phyloP scores from a whole-genome alignment of 2,113 vertebrate species.

The Psephotus haematonotus region DNA sequence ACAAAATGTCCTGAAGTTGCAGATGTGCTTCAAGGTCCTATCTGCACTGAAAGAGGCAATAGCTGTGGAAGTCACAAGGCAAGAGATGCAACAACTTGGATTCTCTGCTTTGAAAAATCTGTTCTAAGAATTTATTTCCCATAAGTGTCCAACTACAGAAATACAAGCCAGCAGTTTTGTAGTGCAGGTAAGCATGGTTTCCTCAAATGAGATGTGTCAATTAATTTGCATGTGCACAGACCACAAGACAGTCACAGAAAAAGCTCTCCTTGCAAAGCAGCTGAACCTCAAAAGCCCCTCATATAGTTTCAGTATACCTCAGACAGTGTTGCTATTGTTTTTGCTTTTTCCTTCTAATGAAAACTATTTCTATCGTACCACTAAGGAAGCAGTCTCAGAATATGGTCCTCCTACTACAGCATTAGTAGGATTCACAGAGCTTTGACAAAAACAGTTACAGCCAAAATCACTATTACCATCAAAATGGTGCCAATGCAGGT shows the following conservation, averaged over 20 bases:
- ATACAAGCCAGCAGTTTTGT: neutral
- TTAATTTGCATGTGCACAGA: neutral
- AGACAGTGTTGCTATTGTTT: neutral
- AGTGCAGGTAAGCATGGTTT: neutral
- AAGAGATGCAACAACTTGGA: neutral
- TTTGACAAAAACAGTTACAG: neutral
- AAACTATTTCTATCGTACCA: neutral
- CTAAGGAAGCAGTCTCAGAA: neutral
- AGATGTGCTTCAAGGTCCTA: neutral
- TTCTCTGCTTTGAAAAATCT: neutral
- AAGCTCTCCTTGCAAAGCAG: neutral
- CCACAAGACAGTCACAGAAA: neutral
- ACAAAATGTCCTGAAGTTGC: neutral
- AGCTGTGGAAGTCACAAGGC: neutral
- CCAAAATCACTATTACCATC: neutral
- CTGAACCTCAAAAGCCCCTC: neutral
- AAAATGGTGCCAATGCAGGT: neutral
- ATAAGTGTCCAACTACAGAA: neutral
- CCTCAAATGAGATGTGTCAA: neutral
- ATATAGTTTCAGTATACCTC: neutral
- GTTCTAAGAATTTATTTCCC: neutral
- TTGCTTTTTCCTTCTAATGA: neutral
- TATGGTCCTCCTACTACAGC: neutral
- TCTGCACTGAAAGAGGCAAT: rapidly evolving
- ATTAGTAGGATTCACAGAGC: neutral